These are phyloP conservation scores for Drosophila subquinaria DNA, from an alignment of 2,888 invertebrate species.

Conservation along the genomic window DNA sequence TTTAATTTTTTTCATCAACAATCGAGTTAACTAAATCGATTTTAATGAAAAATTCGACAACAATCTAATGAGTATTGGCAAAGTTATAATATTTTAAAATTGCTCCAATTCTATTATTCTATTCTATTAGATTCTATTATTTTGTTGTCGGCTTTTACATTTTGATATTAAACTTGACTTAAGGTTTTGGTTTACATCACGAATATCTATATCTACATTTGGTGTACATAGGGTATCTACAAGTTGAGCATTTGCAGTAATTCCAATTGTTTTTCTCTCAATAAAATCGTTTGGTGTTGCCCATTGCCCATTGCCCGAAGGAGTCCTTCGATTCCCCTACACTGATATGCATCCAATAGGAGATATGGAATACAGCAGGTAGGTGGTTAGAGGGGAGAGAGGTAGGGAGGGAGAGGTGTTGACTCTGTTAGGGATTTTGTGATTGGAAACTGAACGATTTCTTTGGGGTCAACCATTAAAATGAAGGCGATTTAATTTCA, in stretches of 20 bases:
- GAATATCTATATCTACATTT: no score
- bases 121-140: no score
- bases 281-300: constrained; percentile 6
- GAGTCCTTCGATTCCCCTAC: constrained; percentile 28
- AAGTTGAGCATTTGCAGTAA: neutral
- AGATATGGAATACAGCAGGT: neutral
- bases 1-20: no score
- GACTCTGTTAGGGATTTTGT: constrained; percentile 5
- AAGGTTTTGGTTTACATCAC: no score
- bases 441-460: constrained; percentile 20
- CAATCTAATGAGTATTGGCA: no score
- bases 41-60: no score
- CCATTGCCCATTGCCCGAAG: constrained; percentile 1
- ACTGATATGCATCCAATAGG: constrained; percentile 29
- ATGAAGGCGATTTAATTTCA: constrained; percentile 75
- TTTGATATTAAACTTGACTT: no score
- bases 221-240: neutral
- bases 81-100: no score
- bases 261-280: neutral
- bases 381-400: neutral
- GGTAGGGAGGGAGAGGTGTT: neutral
- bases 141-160: no score
- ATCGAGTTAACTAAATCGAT: no score
- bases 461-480: constrained; percentile 61
- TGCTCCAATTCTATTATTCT: no score